Percentiles rank a stretch among this genome's conserved stretches.
Conservation (phyloP, 1,140 invertebrate species). For the Aphaenogaster rudis region DNA sequence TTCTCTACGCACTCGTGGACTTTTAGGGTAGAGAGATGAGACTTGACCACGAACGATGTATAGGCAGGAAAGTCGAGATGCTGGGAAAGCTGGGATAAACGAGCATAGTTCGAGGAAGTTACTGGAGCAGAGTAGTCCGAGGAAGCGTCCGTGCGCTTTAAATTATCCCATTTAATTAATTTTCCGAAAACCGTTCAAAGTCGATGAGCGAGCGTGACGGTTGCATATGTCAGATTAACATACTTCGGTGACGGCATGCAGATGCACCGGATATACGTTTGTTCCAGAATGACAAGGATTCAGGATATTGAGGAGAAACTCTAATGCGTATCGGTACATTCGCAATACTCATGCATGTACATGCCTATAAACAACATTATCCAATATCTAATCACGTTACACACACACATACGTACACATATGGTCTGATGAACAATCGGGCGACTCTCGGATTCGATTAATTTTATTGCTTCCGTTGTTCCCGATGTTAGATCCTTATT, state of each 20-base stretch:
- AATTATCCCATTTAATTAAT: not conserved
- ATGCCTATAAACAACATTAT: not conserved
- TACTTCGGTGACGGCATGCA: conserved; percentile 4
- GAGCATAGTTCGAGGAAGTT: not conserved
- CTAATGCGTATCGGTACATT: not conserved
- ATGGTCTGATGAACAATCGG: conserved; percentile 9
- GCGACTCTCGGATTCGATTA: conserved; percentile 19
- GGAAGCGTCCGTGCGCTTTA: not conserved
- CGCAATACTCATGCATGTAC: not conserved
- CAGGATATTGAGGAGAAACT: conserved; percentile 37
- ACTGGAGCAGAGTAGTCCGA: not conserved
- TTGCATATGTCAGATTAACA: conserved; percentile 18
- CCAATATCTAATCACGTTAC: conserved; percentile 32
- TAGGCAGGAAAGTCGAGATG: conserved; percentile 33
- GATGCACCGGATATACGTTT: conserved; percentile 26
- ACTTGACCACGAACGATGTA: not conserved
- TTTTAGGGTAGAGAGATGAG: conserved; percentile 55
- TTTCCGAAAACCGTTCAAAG: not conserved
- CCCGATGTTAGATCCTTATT: not conserved
- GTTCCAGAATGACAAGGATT: conserved; percentile 38
- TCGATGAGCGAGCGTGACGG: not conserved
- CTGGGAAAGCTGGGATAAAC: conserved; percentile 27
- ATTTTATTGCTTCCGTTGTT: conserved; percentile 23
- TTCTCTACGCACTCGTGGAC: conserved; percentile 24
- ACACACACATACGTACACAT: not conserved